Base-by-base conservation (phyloP, 2,797 vertebrate species). In the Corythornis leucogaster region DNA sequence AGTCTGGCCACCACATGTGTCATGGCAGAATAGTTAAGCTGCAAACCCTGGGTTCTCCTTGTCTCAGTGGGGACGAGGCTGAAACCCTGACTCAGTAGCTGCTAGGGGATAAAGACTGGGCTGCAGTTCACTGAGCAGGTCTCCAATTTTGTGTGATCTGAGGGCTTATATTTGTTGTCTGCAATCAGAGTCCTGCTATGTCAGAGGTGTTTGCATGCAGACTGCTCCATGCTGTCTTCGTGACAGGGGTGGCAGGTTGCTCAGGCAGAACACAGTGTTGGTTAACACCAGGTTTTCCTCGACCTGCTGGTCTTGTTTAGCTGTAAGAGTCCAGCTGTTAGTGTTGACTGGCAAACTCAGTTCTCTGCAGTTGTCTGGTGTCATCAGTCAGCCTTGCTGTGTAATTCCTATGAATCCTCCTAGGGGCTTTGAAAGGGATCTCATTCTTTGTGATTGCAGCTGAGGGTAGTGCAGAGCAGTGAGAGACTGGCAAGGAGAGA, bases 61-160 rank as follows among this genome's bases (percentile, higher is more conserved):
- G 17, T 73, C 55, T 76, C 43, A 15, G 68, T 14, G 33, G 48
- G 54, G 30, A 10, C 1, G 4, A 88, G 25, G 73, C 20, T 69
- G 73, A 88, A 84, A 57, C 53, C 22, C 25, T 88, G 55, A 69
- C 12, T 16, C 31, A 3, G 0, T 16, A 25, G 22, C 6, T 81
- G 14, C 45, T 0, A 0, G 3, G 2, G 5, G 5, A 9, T n/a
- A 38, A 40, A 28, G 68, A 6, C 30, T 63, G 62, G 25, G 12
- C 53, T 64, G 22, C 0, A 0, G 50, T 63, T 90, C 66, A 69
- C 33, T 25, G 51, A 66, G 51, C 40, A 57, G 31, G 55, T 85
- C 28, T 80, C 25, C 28, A 14, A 45, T 31, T 82, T 43, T 42
- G 24, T 70, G 33, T 80, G 62, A 51, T 48, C 35, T 75, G 61